Base-by-base conservation (phyloP, 2,797 vertebrate species). In the Lepidocolaptes lacrymiger region DNA sequence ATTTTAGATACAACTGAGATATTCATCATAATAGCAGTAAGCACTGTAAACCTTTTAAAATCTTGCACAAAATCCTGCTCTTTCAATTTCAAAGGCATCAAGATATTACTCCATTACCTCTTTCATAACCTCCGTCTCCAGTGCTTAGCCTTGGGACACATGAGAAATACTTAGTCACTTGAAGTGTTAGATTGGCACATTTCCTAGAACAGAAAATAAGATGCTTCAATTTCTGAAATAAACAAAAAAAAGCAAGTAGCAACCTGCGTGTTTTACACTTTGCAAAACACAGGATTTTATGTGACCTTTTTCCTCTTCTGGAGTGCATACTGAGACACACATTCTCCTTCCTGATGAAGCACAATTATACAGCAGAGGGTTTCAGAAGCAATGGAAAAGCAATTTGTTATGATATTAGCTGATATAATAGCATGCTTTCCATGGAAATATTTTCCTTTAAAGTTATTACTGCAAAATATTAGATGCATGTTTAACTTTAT, bases 141-240 rank as follows among this genome's bases (percentile, higher is more conserved):
- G 43, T 5, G 1, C 61, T 89, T 88, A 85, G 67, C 89, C 87
- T 76, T 59, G 63, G 89, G 48, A 55, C 44, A 66, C 32, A 12
- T 14, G 58, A 95, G 84, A 87, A 92, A 66, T 32, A 54, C 30
- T 41, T 48, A 87, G 55, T 82, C 59, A 66, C 51, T 76, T 66
- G 8, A 81, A 93, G 84, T 37, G 74, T 63, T 73, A 69, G 51
- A 73, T 46, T 94, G 92, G 81, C 87, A 13, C 27, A 18, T 73
- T 75, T 89, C 81, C 92, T 89, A 66, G 55, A 76, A 68, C n/a
- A 86, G 19, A 95, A 95, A 86, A 77, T 23, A 80, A 75, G 10
- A 51, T 46, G 55, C 46, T 87, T 59, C 30, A 37, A 8, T 19
- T 88, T 91, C 63, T 91, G 77, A 92, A 95, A 91, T 32, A 62